A percentile compares a stretch with the other conserved stretches of the same genome.
Evolutionary conservation across 2,797 vertebrate species (phyloP).

Genomic region (Phylloscopus collybita): DNA sequence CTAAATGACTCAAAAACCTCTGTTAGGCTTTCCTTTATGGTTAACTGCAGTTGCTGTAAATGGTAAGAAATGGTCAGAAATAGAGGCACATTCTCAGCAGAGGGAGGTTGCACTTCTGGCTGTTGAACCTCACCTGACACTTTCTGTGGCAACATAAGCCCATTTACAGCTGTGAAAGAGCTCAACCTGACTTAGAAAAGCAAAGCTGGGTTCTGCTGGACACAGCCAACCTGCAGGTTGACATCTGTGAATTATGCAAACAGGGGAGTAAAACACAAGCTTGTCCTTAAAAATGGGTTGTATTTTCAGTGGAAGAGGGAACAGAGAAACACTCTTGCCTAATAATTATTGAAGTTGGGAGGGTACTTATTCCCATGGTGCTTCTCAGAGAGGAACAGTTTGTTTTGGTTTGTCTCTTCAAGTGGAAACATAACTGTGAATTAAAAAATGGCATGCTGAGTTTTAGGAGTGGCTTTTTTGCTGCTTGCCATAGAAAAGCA

Average conservation of each 20-base stretch:
- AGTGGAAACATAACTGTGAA: slow-evolving; percentile 82
- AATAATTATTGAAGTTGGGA: slow-evolving; percentile 74
- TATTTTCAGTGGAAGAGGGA: slow-evolving; percentile 47
- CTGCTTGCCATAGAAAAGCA: slow-evolving; percentile 60
- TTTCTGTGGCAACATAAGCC: slow-evolving; percentile 15
- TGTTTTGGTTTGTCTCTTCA: slow-evolving; percentile 79
- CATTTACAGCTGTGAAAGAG: slow-evolving; percentile 50
- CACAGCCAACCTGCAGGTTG: slow-evolving; percentile 34
- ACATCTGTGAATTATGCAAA: slow-evolving; percentile 72
- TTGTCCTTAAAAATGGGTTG: slow-evolving; percentile 45
- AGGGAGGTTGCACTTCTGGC: neutral
- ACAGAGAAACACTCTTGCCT: slow-evolving; percentile 18
- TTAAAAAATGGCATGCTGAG: slow-evolving; percentile 82
- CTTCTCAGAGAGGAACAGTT: slow-evolving; percentile 64
- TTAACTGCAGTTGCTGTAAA: slow-evolving; percentile 20
- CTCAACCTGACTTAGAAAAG: slow-evolving; percentile 34
- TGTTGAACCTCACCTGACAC: slow-evolving; percentile 23
- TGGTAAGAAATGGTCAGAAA: neutral
- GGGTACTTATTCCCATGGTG: slow-evolving; percentile 66
- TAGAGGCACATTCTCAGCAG: neutral
- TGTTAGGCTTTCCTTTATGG: neutral
- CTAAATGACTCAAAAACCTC: neutral
- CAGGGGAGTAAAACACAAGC: slow-evolving; percentile 17
- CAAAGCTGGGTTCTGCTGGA: slow-evolving; percentile 60
- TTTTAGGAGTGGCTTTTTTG: slow-evolving; percentile 63